Evolutionary conservation across 1,140 invertebrate species (phyloP).

Genomic region (Meloidogyne hapla): DNA sequence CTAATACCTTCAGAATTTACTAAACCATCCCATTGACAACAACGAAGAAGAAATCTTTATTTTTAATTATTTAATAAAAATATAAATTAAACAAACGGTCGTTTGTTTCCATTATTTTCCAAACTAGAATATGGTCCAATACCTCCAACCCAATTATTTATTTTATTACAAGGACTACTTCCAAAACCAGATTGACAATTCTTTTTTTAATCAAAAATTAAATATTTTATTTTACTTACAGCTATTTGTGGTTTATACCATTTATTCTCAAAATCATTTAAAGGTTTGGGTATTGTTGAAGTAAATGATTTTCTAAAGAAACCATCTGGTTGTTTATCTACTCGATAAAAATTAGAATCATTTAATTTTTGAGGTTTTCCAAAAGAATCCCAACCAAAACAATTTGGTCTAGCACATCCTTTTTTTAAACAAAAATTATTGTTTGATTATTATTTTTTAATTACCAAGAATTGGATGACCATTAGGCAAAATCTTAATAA

Average conservation of each 20-base stretch:
- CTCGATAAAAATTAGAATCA: conserved; percentile 37
- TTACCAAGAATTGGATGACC: conserved; percentile 36
- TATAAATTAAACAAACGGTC: neutral
- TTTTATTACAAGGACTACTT: conserved; percentile 35
- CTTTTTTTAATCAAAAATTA: neutral
- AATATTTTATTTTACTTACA: conserved; percentile 18
- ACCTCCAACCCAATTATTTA: conserved; percentile 51
- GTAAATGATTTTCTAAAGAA: conserved; percentile 29
- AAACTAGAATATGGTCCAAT: conserved; percentile 48
- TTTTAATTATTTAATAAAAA: neutral
- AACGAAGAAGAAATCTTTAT: conserved; percentile 47
- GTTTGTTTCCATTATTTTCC: conserved; percentile 25
- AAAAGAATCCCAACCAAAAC: conserved; percentile 40
- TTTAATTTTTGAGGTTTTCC: conserved; percentile 15
- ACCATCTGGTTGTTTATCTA: conserved; percentile 51
- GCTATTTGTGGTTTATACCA: conserved; percentile 45
- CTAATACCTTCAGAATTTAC: conserved; percentile 32
- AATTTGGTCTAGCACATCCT: conserved; percentile 43
- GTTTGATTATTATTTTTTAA: neutral
- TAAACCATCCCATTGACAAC: conserved; percentile 42
- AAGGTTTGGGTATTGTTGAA: conserved; percentile 14
- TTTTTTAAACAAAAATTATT: neutral
- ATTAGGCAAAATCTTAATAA: conserved; percentile 27
- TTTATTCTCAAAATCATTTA: conserved; percentile 24
- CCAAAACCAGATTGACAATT: conserved; percentile 42